These are phyloP conservation scores for Vannuccia rotundouncinata DNA, from an alignment of 2,888 invertebrate genomes.

Conservation along the genomic window DNA sequence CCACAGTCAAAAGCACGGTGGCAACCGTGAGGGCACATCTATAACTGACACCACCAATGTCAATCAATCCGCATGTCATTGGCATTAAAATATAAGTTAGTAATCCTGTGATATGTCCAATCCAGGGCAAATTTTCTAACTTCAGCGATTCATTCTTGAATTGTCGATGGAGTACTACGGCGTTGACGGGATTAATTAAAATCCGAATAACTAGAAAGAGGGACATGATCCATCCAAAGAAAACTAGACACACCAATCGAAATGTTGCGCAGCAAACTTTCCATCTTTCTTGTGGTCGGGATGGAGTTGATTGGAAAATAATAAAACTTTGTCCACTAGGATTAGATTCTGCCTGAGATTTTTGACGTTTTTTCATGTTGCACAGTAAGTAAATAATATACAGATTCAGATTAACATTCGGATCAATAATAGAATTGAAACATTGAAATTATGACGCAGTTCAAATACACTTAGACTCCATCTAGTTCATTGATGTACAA, in stretches of 20 bases:
- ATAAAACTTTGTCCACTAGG: background rate
- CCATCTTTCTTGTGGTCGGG: background rate
- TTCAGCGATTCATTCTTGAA: background rate
- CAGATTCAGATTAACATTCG: too few relatives aligned
- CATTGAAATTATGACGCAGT: too few relatives aligned
- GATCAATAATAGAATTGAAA: too few relatives aligned
- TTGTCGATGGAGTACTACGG: background rate
- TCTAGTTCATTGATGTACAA: too few relatives aligned
- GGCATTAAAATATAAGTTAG: slow-evolving; percentile 15
- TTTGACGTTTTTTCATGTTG: background rate
- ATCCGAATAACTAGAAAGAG: background rate
- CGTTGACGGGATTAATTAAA: background rate
- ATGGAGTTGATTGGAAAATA: background rate
- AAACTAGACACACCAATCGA: background rate
- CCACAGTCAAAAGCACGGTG: background rate
- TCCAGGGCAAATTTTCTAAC: slow-evolving; percentile 21
- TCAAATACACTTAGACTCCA: too few relatives aligned
- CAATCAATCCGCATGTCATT: slow-evolving; percentile 13
- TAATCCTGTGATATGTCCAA: slow-evolving; percentile 9
- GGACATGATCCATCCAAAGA: background rate
- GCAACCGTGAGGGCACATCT: slow-evolving; percentile 18
- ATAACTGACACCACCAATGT: slow-evolving; percentile 7
- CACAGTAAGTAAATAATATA: too few relatives aligned
- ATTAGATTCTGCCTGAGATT: background rate
- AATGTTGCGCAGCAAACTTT: background rate